Evolutionary conservation across 2,797 vertebrate species (phyloP), one percentile per base, ranked within the genome.

Genomic region (Poecile montanus): DNA sequence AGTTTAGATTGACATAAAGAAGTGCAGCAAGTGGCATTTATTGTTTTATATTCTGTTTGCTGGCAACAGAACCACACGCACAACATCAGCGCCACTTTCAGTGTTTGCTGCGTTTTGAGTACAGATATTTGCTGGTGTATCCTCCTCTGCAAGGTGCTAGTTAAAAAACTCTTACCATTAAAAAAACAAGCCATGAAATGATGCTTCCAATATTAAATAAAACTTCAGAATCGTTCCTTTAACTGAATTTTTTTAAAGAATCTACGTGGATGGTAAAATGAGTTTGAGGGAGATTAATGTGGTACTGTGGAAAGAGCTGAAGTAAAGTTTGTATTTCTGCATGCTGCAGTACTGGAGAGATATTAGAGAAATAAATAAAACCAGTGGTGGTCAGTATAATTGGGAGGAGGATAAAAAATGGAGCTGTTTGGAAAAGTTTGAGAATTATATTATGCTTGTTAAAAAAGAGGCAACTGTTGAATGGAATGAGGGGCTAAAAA

Each of bases 321-420:
- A 83, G 57, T n/a, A 16, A 88, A 73, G 62, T 60, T 78, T 77
- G n/a, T 75, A n/a, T 68, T 94, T 89, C 50, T 89, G 68, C 57
- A 67, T 77, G 42, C 38, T 83, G 11, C 58, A 53, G 51, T 75
- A 34, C 58, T 51, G 58, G 40, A 68, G 62, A 66, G 61, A 84
- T 91, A 85, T 80, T 85, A 65, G 65, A 85, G 81, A 91, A 93
- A 92, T 90, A 91, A 90, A 91, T 95, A 95, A 92, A 92, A 36
- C 7, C 29, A 50, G 8, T 40, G 22, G 44, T 78, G 61, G 58
- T 72, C 79, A 72, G n/a, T 78, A 7, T 71, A 89, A 68, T 30
- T 53, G 79, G 51, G n/a, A 92, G 23, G 44, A 85, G 34, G 47
- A 29, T 74, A 57, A 88, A 84, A 85, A 83, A 65, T 36, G 0